Percentiles rank a stretch among this genome's conserved stretches.
These are phyloP conservation scores for Andrena hattorfiana DNA, from an alignment of 2,888 invertebrate genomes.

Conservation along the genomic window DNA sequence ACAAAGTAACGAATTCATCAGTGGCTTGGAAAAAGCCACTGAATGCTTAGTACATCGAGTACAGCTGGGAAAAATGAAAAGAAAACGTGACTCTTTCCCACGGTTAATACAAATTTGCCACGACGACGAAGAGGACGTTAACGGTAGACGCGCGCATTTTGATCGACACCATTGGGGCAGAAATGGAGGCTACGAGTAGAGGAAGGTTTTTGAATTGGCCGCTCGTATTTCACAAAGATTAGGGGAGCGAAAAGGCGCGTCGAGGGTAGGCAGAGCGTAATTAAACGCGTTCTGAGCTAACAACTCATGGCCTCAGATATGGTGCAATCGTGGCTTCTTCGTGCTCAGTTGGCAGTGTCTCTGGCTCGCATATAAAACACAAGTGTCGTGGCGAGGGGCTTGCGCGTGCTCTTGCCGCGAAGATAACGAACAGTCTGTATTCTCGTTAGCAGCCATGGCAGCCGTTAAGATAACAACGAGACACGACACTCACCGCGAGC, in stretches of 20 bases:
- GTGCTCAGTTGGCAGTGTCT: slow-evolving; percentile 54
- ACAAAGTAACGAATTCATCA: too few species aligned
- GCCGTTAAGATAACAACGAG: slow-evolving; percentile 77
- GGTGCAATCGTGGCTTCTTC: slow-evolving; percentile 38
- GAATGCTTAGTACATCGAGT: too few species aligned
- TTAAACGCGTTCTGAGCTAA: slow-evolving; percentile 42
- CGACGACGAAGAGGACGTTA: too few species aligned
- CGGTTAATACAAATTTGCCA: too few species aligned
- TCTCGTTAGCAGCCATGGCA: slow-evolving; percentile 74
- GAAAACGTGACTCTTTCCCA: too few species aligned
- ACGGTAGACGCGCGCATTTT: neutral
- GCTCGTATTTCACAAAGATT: neutral
- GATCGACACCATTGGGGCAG: neutral
- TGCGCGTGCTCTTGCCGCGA: slow-evolving; percentile 69
- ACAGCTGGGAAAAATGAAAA: too few species aligned
- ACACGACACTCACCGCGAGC: slow-evolving; percentile 63
- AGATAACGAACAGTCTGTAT: slow-evolving; percentile 78
- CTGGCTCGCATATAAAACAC: slow-evolving; percentile 65
- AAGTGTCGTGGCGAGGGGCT: slow-evolving; percentile 63
- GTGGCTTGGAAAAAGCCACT: too few species aligned
- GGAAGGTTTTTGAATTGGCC: neutral
- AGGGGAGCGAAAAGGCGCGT: slow-evolving; percentile 6
- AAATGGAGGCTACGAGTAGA: neutral
- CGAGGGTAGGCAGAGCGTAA: slow-evolving; percentile 15
- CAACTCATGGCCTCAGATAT: slow-evolving; percentile 49